phyloP scores from a whole-genome alignment of 1,140 invertebrate genomes.

The Lerema accius region DNA sequence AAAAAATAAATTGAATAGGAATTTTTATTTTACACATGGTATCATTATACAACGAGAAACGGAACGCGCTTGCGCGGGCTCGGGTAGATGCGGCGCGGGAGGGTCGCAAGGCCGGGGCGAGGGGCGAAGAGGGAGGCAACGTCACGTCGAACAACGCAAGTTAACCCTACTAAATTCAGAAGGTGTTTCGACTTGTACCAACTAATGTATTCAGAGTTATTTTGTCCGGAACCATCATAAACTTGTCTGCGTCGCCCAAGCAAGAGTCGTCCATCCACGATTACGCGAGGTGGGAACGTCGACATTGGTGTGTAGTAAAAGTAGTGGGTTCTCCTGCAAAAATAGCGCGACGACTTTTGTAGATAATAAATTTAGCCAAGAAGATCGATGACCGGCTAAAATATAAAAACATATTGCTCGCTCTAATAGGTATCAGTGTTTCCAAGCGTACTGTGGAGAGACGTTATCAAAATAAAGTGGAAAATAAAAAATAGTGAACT shows the following conservation, averaged over 20 bases:
- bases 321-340: constrained; percentile 62
- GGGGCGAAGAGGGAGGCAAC: constrained; percentile 62
- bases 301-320: constrained; percentile 67
- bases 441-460: constrained; percentile 37
- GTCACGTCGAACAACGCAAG: constrained; percentile 78
- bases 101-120: constrained; percentile 74
- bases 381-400: constrained; percentile 16
- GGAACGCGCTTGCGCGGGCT: constrained; percentile 73
- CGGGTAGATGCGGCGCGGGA: constrained; percentile 60
- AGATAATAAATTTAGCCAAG: constrained; percentile 6
- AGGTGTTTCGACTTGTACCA: constrained; percentile 33
- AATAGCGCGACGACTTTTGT: constrained; percentile 33
- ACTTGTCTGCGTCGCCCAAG: constrained; percentile 71
- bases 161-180: constrained; percentile 63
- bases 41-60: constrained; percentile 66
- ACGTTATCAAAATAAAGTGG: constrained; percentile 72
- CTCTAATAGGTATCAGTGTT: background rate
- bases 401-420: constrained; percentile 6
- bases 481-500: constrained; percentile 79
- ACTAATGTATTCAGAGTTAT: constrained; percentile 31
- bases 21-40: constrained; percentile 53
- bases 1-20: constrained; percentile 35
- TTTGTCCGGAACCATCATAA: constrained; percentile 49
- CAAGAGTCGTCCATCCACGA: constrained; percentile 72
- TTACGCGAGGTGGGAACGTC: constrained; percentile 73